Base-by-base conservation (phyloP, 2,888 invertebrate species). In the Chloroclysta siterata region DNA sequence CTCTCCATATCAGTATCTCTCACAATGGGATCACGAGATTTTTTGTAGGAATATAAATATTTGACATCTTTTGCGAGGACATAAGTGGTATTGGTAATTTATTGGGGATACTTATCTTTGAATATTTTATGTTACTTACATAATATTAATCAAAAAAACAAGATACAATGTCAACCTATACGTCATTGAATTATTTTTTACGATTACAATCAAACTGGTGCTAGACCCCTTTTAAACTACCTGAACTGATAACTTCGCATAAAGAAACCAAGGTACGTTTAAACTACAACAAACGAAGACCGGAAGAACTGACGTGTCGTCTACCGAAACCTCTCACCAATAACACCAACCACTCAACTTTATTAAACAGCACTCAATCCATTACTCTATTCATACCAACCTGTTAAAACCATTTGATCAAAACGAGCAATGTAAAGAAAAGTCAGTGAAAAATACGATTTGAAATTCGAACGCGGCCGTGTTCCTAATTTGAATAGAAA, bases 401-500 rank as follows among this genome's bases (percentile, higher is more conserved):
- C 5, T 50, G 0, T n/a, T 33, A 6, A 2, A 17, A 28, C 2
- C 0, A 4, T 1, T 15, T 7, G 10, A 17, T 5, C 4, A 47
- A 51, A 78, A 63, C 28, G 55, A 63, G 80, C 73, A 80, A 70
- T 82, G 81, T 56, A 60, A 57, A 62, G 6, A 22, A 17, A 39
- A 36, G 51, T 63, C 14, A 22, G 36, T 68, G 62, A 55, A 65
- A 62, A 7, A 0, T 48, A 11, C 22, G 44, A 22, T 42, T 68
- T 72, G 48, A 63, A 73, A 72, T 75, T 69, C 51, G 71, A 74
- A 69, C 7, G 71, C 63, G 74, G 72, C 75, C 53, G 73, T 68
- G 79, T 72, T 72, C 78, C 80, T 87, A 85, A 88, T 88, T 88
- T 88, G 86, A 88, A 88, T 88, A 86, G 86, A 86, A 87, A 88